A percentile compares a stretch with the other conserved stretches of the same genome.
phyloP scores from a whole-genome alignment of 2,113 vertebrate species.

The Pionites leucogaster region DNA sequence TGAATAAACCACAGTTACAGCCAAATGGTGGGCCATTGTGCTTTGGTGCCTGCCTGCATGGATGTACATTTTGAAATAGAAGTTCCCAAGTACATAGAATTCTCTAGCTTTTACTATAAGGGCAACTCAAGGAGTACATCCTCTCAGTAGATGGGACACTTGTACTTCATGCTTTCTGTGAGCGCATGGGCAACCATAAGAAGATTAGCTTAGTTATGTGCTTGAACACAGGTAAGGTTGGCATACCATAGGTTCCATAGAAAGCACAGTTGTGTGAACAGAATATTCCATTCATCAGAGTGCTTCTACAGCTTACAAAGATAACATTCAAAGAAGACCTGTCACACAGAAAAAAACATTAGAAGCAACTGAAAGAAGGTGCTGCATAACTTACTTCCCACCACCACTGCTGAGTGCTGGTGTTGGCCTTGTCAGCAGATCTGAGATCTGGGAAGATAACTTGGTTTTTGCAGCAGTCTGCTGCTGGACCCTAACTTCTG shows the following conservation, averaged over 20 bases:
- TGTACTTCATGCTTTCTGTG: neutral
- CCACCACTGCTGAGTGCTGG: slow-evolving; percentile 87
- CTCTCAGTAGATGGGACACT: neutral
- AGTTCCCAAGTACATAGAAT: neutral
- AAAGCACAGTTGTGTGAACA: rapidly evolving
- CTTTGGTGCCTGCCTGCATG: neutral
- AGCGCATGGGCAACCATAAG: neutral
- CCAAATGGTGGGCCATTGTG: neutral
- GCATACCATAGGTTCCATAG: neutral
- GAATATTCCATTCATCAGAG: neutral
- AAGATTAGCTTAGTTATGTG: neutral
- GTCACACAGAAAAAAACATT: neutral
- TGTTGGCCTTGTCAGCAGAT: slow-evolving; percentile 89
- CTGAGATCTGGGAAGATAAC: slow-evolving; percentile 96
- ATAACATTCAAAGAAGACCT: neutral
- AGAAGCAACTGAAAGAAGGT: neutral
- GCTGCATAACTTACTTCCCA: slow-evolving; percentile 83
- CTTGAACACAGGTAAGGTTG: neutral
- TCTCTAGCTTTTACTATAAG: neutral
- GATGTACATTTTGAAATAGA: neutral
- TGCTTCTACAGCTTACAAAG: neutral
- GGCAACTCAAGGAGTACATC: neutral
- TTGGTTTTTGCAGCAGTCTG: slow-evolving; percentile 98
- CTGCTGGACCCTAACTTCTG: slow-evolving; percentile 95
- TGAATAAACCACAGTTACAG: neutral